These are phyloP conservation scores for Papilio protenor DNA, from an alignment of 2,888 invertebrate species.

Conservation along the genomic window DNA sequence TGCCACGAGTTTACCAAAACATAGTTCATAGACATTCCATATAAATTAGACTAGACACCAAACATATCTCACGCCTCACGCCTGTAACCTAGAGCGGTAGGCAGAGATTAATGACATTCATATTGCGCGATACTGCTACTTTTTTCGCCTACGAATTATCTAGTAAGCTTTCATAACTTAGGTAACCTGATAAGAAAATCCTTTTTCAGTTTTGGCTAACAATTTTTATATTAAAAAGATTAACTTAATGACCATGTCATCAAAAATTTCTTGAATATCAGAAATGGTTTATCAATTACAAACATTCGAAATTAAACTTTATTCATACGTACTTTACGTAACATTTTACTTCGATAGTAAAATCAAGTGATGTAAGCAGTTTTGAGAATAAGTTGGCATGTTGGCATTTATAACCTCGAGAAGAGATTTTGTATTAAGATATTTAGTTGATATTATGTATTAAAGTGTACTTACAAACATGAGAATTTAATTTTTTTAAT, in stretches of 20 bases:
- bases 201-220: not conserved
- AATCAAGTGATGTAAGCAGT: conserved; percentile 8
- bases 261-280: not conserved
- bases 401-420: conserved; percentile 16
- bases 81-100: too few species aligned
- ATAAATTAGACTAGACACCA: too few species aligned
- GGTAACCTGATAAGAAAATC: too few species aligned
- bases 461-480: not conserved
- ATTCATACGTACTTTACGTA: not conserved
- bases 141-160: too few species aligned
- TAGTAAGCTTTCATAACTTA: too few species aligned
- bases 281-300: not conserved
- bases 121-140: too few species aligned
- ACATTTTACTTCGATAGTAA: not conserved
- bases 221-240: not conserved
- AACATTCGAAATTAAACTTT: conserved; percentile 13
- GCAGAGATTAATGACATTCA: too few species aligned
- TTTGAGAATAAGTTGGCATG: conserved; percentile 22
- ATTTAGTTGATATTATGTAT: not conserved
- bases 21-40: too few species aligned
- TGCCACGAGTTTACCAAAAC: too few species aligned
- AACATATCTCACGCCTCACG: too few species aligned
- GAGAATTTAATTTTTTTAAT: not conserved
- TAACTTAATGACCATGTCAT: not conserved
- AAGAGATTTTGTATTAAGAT: not conserved